Conservation (phyloP, 2,113 vertebrate species). For the Himantopus leucocephalus region DNA sequence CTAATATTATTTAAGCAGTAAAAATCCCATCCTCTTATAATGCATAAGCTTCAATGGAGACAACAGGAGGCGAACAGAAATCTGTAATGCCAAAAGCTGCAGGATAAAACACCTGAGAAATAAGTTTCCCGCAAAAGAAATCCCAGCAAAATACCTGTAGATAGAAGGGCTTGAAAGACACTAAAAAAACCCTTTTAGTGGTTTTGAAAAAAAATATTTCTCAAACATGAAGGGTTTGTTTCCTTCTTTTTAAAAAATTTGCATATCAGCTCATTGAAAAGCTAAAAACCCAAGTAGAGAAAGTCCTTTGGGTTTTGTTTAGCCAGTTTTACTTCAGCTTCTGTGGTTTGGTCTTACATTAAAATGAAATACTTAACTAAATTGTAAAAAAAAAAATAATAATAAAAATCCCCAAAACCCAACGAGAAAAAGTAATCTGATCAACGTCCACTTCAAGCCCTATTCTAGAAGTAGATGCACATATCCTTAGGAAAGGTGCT, state of each 20-base stretch:
- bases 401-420: background rate
- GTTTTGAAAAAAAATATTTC: background rate
- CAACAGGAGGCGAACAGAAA: background rate
- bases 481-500: conserved; percentile 7
- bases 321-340: background rate
- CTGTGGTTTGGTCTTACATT: background rate
- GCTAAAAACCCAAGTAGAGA: background rate
- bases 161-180: background rate
- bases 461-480: background rate
- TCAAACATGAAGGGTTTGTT: background rate
- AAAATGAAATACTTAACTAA: background rate
- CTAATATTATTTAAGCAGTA: background rate
- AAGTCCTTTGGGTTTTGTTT: background rate
- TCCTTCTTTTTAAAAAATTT: background rate
- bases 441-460: background rate
- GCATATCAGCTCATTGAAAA: background rate
- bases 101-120: background rate
- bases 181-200: background rate
- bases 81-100: background rate
- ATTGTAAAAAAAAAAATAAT: background rate
- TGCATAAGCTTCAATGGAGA: background rate
- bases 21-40: background rate
- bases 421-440: background rate
- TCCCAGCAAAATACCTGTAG: background rate
- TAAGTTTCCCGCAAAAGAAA: background rate